Evolutionary conservation across 2,113 vertebrate species (phyloP), one percentile per base, ranked within the genome.

Genomic region (Coregonus clupeaformis): DNA sequence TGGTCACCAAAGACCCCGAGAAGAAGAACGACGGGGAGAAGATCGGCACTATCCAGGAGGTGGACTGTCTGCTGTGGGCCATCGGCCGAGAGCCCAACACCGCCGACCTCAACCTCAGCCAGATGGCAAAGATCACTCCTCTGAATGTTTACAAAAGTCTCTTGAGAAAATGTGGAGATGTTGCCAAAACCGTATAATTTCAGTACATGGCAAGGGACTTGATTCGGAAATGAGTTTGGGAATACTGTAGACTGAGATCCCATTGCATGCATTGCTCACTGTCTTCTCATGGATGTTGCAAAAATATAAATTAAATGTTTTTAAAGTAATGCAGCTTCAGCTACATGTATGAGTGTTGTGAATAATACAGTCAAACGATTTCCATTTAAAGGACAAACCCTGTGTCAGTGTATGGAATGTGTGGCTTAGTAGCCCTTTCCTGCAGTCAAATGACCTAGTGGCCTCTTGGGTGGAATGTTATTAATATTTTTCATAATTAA

Each of bases 61-160:
- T 98, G 45, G 96, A 98, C 90, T 98, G 96, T 81, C 92, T 99
- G 25, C 92, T 99, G 12, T 99, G 97, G 97, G 97, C 97, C 1
- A 94, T 98, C 62, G 97, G 97, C 29, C 88, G 97, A 69, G 82
- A 93, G 74, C 97, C 97, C n/a, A 97, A 93, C 84, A 94, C 91
- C 0, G 52, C 82, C 5, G 90, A 82, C 11, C 90, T 99, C 78
- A 94, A 95, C 85, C 88, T 98, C 66, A 84, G 91, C 22, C 77
- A 24, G 65, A 76, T 95, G 95, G 97, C 98, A 92, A 95, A 89
- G 13, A 52, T 68, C 30, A 22, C 36, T 67, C 7, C 16, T 29
- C 5, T 11, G 22, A 42, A 68, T 29, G 12, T 13, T 20, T 42
- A 73, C 64, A 49, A 13, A 49, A 3, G 11, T 49, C 47, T 16